Evolutionary conservation across 2,888 invertebrate species (phyloP).

Genomic region (Acanthopleura granulata): DNA sequence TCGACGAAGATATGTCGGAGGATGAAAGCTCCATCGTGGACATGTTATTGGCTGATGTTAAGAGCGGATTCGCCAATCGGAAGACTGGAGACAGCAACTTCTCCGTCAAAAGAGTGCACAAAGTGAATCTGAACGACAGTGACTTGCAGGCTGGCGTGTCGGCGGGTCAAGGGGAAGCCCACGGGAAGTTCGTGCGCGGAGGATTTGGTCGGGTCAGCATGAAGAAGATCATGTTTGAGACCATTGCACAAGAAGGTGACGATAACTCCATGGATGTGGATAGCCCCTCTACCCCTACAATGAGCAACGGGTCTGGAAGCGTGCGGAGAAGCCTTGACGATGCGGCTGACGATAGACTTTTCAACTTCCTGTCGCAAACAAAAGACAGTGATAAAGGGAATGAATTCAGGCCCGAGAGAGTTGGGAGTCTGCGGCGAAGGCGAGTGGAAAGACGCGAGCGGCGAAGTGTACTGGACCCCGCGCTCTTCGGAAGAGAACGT

Average conservation of each 20-base stretch:
- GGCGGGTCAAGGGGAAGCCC: slow-evolving; percentile 26
- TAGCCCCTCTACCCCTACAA: slow-evolving; percentile 15
- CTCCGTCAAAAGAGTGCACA: slow-evolving; percentile 57
- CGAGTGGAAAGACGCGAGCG: slow-evolving; percentile 45
- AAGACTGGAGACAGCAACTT: slow-evolving; percentile 56
- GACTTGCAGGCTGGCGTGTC: slow-evolving; percentile 24
- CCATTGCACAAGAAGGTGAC: background rate
- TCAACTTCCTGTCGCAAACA: slow-evolving; percentile 52
- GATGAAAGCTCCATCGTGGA: slow-evolving; percentile 61
- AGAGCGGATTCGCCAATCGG: slow-evolving; percentile 58
- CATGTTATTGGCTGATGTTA: slow-evolving; percentile 61
- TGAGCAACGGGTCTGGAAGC: slow-evolving; percentile 30
- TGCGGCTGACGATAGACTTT: slow-evolving; percentile 47
- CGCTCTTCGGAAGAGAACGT: slow-evolving; percentile 55
- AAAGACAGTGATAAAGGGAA: slow-evolving; percentile 32
- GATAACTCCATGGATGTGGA: background rate
- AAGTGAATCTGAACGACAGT: slow-evolving; percentile 46
- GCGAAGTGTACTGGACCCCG: slow-evolving; percentile 35
- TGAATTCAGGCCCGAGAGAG: slow-evolving; percentile 49
- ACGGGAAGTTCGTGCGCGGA: slow-evolving; percentile 8
- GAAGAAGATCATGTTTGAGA: background rate
- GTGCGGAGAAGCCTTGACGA: slow-evolving; percentile 48
- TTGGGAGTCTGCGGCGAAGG: slow-evolving; percentile 53
- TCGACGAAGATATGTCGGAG: slow-evolving; percentile 26
- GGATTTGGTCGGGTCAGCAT: slow-evolving; percentile 16